These are phyloP conservation scores for Dreissena rostriformis DNA, from an alignment of 1,140 invertebrate species.

Conservation along the genomic window DNA sequence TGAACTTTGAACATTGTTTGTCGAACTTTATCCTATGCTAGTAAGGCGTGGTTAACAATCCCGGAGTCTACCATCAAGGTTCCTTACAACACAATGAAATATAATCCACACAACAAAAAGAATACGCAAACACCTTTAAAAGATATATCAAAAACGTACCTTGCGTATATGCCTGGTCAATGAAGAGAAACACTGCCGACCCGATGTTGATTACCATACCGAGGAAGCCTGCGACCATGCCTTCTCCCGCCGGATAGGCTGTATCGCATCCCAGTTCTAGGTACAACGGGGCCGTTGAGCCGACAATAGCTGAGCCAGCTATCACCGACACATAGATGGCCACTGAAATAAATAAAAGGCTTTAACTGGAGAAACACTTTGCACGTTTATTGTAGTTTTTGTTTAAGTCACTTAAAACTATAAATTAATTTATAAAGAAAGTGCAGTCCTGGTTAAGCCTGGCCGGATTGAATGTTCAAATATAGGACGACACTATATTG, in stretches of 20 bases:
- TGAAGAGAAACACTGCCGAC: conserved; percentile 76
- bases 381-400: too few species aligned
- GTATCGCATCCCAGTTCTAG: conserved; percentile 82
- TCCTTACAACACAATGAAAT: background rate
- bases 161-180: conserved; percentile 76
- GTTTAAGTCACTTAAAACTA: too few species aligned
- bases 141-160: background rate
- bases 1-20: too few species aligned
- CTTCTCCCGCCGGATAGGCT: conserved; percentile 82
- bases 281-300: conserved; percentile 81
- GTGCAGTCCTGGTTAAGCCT: too few species aligned
- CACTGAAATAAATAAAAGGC: conserved; percentile 6
- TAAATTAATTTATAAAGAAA: too few species aligned
- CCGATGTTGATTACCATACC: conserved; percentile 80
- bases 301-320: conserved; percentile 77
- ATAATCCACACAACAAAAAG: background rate
- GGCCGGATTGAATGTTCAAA: too few species aligned
- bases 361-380: too few species aligned
- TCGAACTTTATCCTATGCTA: too few species aligned
- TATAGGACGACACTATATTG: too few species aligned
- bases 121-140: background rate
- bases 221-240: conserved; percentile 81
- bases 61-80: background rate
- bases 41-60: too few species aligned
- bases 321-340: conserved; percentile 60